Conservation (phyloP, 1,140 invertebrate genomes). For the Agraylea sexmaculata region DNA sequence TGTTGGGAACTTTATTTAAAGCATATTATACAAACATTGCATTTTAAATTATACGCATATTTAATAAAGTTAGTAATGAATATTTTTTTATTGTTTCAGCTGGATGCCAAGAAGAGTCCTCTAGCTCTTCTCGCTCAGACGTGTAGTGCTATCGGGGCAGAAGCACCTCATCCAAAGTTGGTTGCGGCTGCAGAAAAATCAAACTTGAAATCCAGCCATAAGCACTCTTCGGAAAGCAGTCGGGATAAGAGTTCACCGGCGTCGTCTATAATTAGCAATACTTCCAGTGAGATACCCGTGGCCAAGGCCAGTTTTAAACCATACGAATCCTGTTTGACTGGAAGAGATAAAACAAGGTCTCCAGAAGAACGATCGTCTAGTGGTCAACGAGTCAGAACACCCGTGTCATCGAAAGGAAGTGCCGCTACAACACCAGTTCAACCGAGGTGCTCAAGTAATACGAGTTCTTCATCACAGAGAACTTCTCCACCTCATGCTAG, state of each 20-base stretch:
- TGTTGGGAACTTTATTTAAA: too few relatives aligned
- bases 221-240: slow-evolving; percentile 36
- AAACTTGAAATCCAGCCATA: slow-evolving; percentile 44
- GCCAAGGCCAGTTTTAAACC: slow-evolving; percentile 56
- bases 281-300: slow-evolving; percentile 29
- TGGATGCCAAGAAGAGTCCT: slow-evolving; percentile 92
- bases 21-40: too few relatives aligned
- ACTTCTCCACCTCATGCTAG: slow-evolving; percentile 40
- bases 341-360: slow-evolving; percentile 46
- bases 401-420: slow-evolving; percentile 37
- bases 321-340: slow-evolving; percentile 51
- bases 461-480: slow-evolving; percentile 51
- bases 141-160: slow-evolving; percentile 90
- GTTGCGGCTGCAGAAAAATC: slow-evolving; percentile 55
- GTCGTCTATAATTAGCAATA: slow-evolving; percentile 27
- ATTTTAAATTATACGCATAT: too few relatives aligned
- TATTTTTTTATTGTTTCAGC: slow-evolving; percentile 55
- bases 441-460: slow-evolving; percentile 43
- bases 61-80: slow-evolving; percentile 33
- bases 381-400: slow-evolving; percentile 43
- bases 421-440: slow-evolving; percentile 35
- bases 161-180: slow-evolving; percentile 59
- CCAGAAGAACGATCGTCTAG: slow-evolving; percentile 42
- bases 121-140: slow-evolving; percentile 86
- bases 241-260: slow-evolving; percentile 47